A percentile compares a stretch with the other conserved stretches of the same genome.
phyloP scores from a whole-genome alignment of 2,797 vertebrate species.

The Perodicticus potto region DNA sequence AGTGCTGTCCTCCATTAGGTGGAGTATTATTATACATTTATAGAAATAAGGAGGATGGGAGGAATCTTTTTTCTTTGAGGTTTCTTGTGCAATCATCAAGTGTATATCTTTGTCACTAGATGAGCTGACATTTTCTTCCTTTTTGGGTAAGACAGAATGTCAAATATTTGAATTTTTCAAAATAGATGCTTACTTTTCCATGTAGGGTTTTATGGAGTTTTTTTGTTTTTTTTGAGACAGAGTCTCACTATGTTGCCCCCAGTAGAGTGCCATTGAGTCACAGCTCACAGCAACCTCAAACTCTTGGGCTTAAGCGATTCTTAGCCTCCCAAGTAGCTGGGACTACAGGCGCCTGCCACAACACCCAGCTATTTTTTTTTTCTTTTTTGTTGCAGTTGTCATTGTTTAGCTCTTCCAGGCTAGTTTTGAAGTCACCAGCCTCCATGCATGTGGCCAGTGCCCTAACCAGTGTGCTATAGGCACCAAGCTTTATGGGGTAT shows the following conservation, averaged over 20 bases:
- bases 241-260: too few species aligned
- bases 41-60: background rate
- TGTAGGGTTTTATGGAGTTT: background rate
- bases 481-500: background rate
- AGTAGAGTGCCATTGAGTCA: too few species aligned
- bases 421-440: too few species aligned
- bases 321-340: too few species aligned
- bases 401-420: too few species aligned
- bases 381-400: too few species aligned
- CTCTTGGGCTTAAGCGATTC: too few species aligned
- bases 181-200: constrained; percentile 28
- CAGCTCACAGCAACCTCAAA: too few species aligned
- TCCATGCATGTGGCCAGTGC: too few species aligned
- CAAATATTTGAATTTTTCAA: constrained; percentile 58
- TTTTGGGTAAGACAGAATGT: constrained; percentile 51
- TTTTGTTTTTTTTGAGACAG: background rate
- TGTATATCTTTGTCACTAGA: constrained; percentile 48
- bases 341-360: too few species aligned
- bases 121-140: constrained; percentile 31
- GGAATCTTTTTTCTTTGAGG: constrained; percentile 48
- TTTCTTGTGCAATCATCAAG: constrained; percentile 8
- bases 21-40: background rate
- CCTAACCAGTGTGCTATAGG: too few species aligned
- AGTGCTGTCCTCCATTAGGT: background rate
- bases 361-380: too few species aligned